These are phyloP conservation scores for Cladorhizidae sp. DNA, from an alignment of 37 sponge, comb jelly and placozoan genomes.

Conservation along the genomic window DNA sequence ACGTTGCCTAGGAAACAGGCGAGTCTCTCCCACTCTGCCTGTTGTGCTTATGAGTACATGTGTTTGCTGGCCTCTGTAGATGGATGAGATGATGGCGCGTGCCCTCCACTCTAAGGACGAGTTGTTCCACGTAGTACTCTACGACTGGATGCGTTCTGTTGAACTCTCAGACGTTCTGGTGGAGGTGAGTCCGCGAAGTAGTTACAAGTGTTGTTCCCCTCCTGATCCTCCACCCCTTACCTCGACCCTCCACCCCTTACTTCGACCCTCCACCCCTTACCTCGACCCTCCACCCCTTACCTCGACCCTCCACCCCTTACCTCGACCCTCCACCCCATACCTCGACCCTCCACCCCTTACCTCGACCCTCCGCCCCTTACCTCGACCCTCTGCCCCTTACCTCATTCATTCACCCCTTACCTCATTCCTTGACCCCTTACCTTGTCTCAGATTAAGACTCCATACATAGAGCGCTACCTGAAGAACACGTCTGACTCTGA, in stretches of 20 bases:
- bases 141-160: constrained; percentile 82
- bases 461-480: constrained; percentile 84
- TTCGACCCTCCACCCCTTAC: not conserved
- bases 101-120: constrained; percentile 73
- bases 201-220: not conserved
- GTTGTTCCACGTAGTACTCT: constrained; percentile 89
- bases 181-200: constrained; percentile 41
- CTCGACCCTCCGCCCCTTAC: not conserved
- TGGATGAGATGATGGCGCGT: constrained; percentile 56
- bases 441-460: constrained; percentile 64
- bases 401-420: not conserved
- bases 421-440: not conserved
- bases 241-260: not conserved
- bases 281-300: not conserved
- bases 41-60: constrained; percentile 17
- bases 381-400: not conserved
- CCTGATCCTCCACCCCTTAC: not conserved
- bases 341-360: not conserved
- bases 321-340: not conserved
- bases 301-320: not conserved
- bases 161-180: constrained; percentile 73
- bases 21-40: constrained; percentile 6
- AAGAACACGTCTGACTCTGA: constrained; percentile 53
- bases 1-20: not conserved
- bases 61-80: constrained; percentile 34